Conservation (phyloP, 37 sponge, comb jelly and placozoan genomes). For the Lycopodina hypogea region DNA sequence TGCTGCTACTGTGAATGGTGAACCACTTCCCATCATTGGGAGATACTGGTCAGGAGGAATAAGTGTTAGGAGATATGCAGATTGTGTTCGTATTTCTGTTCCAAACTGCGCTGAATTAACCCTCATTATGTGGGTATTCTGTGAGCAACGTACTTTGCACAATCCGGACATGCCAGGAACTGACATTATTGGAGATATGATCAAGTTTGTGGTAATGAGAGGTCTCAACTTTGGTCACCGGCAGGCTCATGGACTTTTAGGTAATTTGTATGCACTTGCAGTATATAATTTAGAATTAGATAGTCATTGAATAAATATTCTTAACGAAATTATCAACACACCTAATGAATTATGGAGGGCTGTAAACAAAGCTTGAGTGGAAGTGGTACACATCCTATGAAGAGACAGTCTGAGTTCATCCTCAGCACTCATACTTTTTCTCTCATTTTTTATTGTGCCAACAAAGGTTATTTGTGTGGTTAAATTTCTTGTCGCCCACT, state of each 20-base stretch:
- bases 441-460: too few species aligned
- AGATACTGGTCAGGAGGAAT: too few species aligned
- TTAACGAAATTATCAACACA: neutral
- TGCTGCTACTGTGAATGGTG: too few species aligned
- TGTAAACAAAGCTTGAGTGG: neutral
- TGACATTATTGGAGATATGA: neutral
- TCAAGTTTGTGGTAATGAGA: constrained; percentile 58
- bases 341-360: neutral
- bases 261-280: neutral
- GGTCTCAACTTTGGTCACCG: constrained; percentile 61
- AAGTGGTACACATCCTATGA: neutral
- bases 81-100: constrained; percentile 55
- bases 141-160: constrained; percentile 24
- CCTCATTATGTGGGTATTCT: constrained; percentile 75
- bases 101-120: constrained; percentile 70
- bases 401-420: too few species aligned
- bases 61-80: neutral
- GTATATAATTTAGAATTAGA: too few species aligned
- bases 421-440: too few species aligned
- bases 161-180: neutral
- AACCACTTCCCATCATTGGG: too few species aligned
- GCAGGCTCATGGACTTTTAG: constrained; percentile 67
- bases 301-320: neutral
- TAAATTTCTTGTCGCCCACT: too few species aligned
- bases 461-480: too few species aligned